Evolutionary conservation across 2,113 vertebrate genomes (phyloP), one percentile per base, ranked within the genome.

Genomic region (Xenopus laevis): DNA sequence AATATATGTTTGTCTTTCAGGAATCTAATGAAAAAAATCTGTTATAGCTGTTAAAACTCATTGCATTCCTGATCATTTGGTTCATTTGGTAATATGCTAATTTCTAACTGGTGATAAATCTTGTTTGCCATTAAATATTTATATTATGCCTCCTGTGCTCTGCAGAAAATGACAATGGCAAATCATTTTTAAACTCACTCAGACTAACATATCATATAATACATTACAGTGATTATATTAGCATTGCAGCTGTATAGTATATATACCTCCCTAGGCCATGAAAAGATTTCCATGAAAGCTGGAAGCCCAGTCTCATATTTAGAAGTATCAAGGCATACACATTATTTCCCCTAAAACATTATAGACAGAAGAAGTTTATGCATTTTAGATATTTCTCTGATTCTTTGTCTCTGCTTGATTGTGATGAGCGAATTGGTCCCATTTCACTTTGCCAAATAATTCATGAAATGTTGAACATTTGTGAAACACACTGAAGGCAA

Each of bases 121-220:
- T 20, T 57, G 27, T 27, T 62, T 77, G n/a, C 60, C 30, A 77
- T 77, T 70, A 77, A 77, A 77, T 77, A 77, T 77, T 63, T 63
- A 77, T 76, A 18, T 68, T 62, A 63, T 77, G 67, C 74, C 59
- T 77, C 68, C 67, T 53, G 47, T 64, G 66, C 69, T 77, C 59
- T 77, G 47, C 33, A 70, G 66, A 77, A 77, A 77, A 69, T 70
- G 74, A 77, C 74, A 77, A 77, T 61, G 40, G 74, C 74, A 77
- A 77, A 77, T 77, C 74, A 77, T 70, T 57, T 53, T 69, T 7
- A 40, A 40, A 40, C 33, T 40, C 33, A 70, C 63, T 63, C 58
- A 70, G 47, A 23, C 18, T 20, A 67, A 67, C 20, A 23, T 50
- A 50, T 67, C n/a, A 64, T 47, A 64, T 64, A 77, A 77, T 63